Evolutionary conservation across 2,113 vertebrate genomes (phyloP), one percentile per base, ranked within the genome.

Genomic region (Eptesicus fuscus): DNA sequence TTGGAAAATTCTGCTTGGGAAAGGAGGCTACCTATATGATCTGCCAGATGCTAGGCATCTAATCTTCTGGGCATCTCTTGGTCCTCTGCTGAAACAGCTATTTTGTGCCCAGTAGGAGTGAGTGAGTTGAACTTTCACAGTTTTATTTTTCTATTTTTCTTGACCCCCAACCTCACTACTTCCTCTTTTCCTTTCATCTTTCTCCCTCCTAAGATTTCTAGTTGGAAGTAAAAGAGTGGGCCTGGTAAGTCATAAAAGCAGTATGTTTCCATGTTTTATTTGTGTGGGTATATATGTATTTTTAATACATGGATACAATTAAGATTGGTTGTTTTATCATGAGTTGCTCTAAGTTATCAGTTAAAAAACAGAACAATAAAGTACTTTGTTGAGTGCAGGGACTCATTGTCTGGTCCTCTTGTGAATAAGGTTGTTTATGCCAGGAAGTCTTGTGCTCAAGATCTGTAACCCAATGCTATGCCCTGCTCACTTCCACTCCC

Each of bases 391-490:
- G 93, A 83, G 8, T 67, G 47, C 42, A 79, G 78, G 47, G 85
- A 79, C 69, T 59, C 84, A 95, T 74, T 80, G n/a, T 93, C 76
- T 90, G 44, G 83, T 23, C 44, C 76, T 95, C 89, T 96, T 93
- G 76, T 95, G 93, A 96, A 95, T 96, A 93, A 95, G 84, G 44
- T 83, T 97, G 95, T 95, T 96, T 93, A 95, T 63, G 88, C 96
- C 95, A 97, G 88, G 85, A 96, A 90, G 63, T 95, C 86, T 91
- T 96, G 65, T 94, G 89, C 86, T 95, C 35, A 85, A 82, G 47
- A 79, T 89, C 85, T 91, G 96, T 94, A 96, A 97, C 74, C 91
- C 74, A 87, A 40, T 80, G 95, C 91, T 35, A n/a, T 83, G 67
- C 53, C 74, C 86, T 91, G 83, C 83, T 97, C 71, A 86, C 71